Conservation (phyloP, 2,113 vertebrate genomes). For the Numenius arquata region DNA sequence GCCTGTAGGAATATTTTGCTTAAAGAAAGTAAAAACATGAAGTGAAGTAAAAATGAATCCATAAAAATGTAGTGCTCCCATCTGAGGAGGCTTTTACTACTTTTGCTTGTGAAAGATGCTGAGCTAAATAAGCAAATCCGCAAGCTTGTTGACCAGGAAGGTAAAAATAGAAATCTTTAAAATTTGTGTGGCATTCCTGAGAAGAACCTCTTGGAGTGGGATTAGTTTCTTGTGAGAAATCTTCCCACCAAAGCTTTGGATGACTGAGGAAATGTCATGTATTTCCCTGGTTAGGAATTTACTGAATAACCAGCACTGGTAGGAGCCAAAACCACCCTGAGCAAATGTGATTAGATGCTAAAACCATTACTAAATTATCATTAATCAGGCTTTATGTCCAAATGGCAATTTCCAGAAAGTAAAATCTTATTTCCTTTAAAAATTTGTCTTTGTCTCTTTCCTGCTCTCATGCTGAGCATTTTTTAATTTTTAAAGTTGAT, state of each 20-base stretch:
- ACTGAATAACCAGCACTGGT: neutral
- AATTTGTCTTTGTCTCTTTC: slow-evolving; percentile 32
- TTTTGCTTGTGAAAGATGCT: neutral
- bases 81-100: neutral
- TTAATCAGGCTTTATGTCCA: neutral
- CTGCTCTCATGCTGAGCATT: neutral
- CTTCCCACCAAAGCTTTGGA: neutral
- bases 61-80: neutral
- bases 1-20: neutral
- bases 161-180: neutral
- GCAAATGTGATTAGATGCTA: neutral
- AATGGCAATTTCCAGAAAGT: slow-evolving; percentile 28
- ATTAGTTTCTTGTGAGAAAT: neutral
- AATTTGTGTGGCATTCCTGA: neutral
- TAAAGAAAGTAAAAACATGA: neutral
- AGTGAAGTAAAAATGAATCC: neutral
- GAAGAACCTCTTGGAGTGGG: neutral
- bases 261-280: neutral
- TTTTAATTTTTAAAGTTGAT: slow-evolving; percentile 30
- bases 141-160: neutral
- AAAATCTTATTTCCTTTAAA: slow-evolving; percentile 41
- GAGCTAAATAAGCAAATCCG: neutral
- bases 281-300: neutral
- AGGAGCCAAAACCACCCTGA: neutral
- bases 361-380: neutral